phyloP scores from a whole-genome alignment of 1,140 invertebrate genomes.

The Leptopilina clavipes region DNA sequence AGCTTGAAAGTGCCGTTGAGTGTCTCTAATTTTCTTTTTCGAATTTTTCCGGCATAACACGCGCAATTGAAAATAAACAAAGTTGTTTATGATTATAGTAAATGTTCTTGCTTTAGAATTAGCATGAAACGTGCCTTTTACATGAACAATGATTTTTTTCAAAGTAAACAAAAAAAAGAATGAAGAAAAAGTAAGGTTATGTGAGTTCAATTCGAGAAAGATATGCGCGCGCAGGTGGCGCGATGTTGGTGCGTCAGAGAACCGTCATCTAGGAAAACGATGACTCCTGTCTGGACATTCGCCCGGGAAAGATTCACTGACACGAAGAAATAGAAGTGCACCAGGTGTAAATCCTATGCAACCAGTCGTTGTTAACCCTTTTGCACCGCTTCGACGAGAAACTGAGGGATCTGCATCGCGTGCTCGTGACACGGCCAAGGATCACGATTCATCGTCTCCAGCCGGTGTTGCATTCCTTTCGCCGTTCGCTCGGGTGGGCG shows the following conservation, averaged over 20 bases:
- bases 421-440: constrained; percentile 22
- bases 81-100: not conserved
- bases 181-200: constrained; percentile 32
- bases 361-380: constrained; percentile 30
- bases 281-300: constrained; percentile 50
- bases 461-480: constrained; percentile 31
- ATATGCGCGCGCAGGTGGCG: constrained; percentile 72
- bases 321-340: constrained; percentile 26
- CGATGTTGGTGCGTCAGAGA: constrained; percentile 70
- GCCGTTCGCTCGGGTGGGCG: constrained; percentile 25
- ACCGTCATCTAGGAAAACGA: constrained; percentile 44
- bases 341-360: constrained; percentile 44
- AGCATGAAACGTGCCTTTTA: not conserved
- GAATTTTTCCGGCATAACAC: not conserved
- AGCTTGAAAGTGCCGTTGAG: not conserved
- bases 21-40: not conserved
- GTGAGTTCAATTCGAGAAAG: constrained; percentile 22
- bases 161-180: not conserved
- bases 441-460: constrained; percentile 15
- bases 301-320: constrained; percentile 58
- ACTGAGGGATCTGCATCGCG: constrained; percentile 5
- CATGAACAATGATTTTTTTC: not conserved
- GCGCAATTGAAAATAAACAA: not conserved
- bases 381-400: constrained; percentile 26
- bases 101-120: not conserved